Conservation (phyloP, 2,888 invertebrate species). For the Candidula unifasciata region DNA sequence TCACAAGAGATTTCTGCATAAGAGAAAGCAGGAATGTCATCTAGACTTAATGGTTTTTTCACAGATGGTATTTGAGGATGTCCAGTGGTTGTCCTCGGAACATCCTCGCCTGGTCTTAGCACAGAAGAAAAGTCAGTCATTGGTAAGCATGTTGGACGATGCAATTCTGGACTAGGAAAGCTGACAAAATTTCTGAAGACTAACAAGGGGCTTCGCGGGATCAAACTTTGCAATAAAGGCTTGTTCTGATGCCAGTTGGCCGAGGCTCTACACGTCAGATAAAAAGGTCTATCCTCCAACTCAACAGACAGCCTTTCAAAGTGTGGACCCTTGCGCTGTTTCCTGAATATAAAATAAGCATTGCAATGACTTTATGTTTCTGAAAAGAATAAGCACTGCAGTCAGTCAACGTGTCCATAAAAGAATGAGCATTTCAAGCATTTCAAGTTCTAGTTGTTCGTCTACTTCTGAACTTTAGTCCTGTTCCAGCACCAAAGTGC, state of each 20-base stretch:
- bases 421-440: too few relatives aligned
- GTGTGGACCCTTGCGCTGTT: not conserved
- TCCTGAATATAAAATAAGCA: not conserved
- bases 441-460: too few relatives aligned
- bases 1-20: not conserved
- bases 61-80: not conserved
- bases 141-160: not conserved
- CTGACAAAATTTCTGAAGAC: not conserved
- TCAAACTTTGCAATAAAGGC: not conserved
- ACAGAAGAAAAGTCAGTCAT: not conserved
- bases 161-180: not conserved
- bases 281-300: not conserved
- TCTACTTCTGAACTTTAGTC: too few relatives aligned
- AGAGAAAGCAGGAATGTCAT: not conserved
- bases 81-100: not conserved
- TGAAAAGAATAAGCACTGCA: too few relatives aligned
- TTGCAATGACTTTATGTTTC: not conserved
- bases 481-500: too few relatives aligned
- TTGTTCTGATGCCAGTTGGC: not conserved
- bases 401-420: too few relatives aligned
- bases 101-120: not conserved
- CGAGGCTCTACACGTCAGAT: not conserved
- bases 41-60: not conserved
- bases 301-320: not conserved
- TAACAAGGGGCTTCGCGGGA: conserved; percentile 18